A percentile compares a stretch with the other conserved stretches of the same genome.
These are phyloP conservation scores for Melanotaenia nigrans DNA, from an alignment of 2,797 vertebrate genomes.

Conservation along the genomic window DNA sequence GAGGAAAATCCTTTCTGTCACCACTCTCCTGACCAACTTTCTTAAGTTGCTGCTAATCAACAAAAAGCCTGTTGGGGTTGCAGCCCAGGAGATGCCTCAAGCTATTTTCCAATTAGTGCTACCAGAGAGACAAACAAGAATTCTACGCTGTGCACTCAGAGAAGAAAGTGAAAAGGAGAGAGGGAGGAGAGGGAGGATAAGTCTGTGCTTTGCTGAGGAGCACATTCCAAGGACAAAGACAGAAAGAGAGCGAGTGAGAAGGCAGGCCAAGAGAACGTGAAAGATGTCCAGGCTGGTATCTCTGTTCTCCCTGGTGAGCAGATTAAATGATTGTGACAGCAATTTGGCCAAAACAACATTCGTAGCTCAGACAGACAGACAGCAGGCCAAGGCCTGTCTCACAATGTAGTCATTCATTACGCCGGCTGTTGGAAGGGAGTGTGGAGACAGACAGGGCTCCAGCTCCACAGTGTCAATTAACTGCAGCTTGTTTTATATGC, in stretches of 20 bases:
- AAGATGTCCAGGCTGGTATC: constrained; percentile 51
- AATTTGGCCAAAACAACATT: constrained; percentile 80
- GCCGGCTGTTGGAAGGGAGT: constrained; percentile 43
- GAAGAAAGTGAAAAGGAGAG: constrained; percentile 44
- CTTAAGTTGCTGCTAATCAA: constrained; percentile 83
- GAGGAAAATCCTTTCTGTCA: constrained; percentile 52
- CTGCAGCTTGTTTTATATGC: constrained; percentile 58
- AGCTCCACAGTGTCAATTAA: constrained; percentile 67
- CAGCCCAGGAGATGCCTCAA: constrained; percentile 78
- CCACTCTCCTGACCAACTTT: constrained; percentile 70
- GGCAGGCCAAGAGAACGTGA: constrained; percentile 35
- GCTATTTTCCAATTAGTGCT: constrained; percentile 87
- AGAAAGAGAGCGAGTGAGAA: constrained; percentile 4
- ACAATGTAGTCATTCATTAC: constrained; percentile 69
- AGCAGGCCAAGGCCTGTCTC: constrained; percentile 55
- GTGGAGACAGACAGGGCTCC: constrained; percentile 55
- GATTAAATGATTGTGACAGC: constrained; percentile 83
- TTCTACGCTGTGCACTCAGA: constrained; percentile 62
- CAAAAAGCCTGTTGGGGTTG: constrained; percentile 75
- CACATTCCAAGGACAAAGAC: constrained; percentile 54
- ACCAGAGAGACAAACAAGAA: constrained; percentile 81
- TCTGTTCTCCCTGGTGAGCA: constrained; percentile 62
- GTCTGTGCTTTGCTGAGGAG: constrained; percentile 50
- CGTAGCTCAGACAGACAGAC: constrained; percentile 70
- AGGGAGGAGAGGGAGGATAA: constrained; percentile 27